Base-by-base conservation (phyloP, 2,888 invertebrate species). In the Morpho achilles region DNA sequence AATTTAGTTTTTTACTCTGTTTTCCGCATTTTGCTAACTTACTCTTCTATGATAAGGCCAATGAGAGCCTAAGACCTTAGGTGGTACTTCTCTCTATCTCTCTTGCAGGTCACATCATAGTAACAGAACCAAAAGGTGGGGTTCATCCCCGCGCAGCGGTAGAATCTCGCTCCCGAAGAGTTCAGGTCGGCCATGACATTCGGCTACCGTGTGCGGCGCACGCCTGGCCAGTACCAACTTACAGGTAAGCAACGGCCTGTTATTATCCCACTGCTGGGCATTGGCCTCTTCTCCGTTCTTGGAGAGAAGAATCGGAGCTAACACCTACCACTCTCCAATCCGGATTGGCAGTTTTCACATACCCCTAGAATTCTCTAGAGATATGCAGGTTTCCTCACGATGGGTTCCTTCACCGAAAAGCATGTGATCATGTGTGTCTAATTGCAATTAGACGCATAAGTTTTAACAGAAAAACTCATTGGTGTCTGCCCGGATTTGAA, bases 141-240 rank as follows among this genome's bases (percentile, higher is more conserved):
- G 95, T 95, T 65, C 93, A 95, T 71, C 95, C 96, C 47, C 92
- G 95, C 59, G 92, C 95, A 69, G 94, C 93, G 50, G 93, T 94
- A 53, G 95, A 95, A 80, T 93, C 94, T 71, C 94, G 94, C 76
- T 92, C 93, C 71, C 91, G 94, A 60, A 92, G 94, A 69, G 93
- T 93, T 61, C 93, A 92, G 65, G 91, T 93, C 62, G 95, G 96
- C 44, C 94, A 94, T 62, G 94, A 95, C 77, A 94, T 95, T 69
- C 94, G 94, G 67, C 82, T 96, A 68, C 94, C 96, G 50, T 96
- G 96, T 81, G 94, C 94, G 41, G 95, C 96, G 56, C 95, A 96
- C 82, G 96, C 95, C 65, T 94, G 95, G 92, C 96, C 96, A 5
- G 94, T 95, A 61, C 96, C 96, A 59, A 93, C 93, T 63, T 96